Evolutionary conservation across 1,140 invertebrate genomes (phyloP).

Genomic region (Mercenaria mercenaria): DNA sequence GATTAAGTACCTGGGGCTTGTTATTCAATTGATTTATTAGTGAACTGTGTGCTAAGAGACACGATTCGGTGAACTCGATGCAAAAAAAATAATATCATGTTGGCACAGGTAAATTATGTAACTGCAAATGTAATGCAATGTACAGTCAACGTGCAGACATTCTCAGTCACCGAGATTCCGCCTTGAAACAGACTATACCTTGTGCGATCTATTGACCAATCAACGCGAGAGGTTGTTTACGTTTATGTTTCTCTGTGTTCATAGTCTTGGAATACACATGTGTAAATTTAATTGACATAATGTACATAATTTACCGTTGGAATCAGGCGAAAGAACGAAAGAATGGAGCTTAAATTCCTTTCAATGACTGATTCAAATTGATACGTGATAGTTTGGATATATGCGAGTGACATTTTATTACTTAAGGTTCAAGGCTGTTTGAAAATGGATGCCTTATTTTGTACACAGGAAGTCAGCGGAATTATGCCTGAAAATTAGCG

Average conservation of each 20-base stretch:
- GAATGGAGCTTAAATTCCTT: neutral
- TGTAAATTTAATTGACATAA: neutral
- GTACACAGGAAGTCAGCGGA: neutral
- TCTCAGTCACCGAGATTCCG: too few relatives aligned
- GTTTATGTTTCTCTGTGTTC: slow-evolving; percentile 37
- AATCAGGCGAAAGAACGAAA: neutral
- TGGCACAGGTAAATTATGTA: too few relatives aligned
- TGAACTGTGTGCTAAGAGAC: too few relatives aligned
- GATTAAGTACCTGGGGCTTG: too few relatives aligned
- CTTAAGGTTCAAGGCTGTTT: slow-evolving; percentile 25
- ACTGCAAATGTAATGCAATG: too few relatives aligned
- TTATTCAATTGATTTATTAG: too few relatives aligned
- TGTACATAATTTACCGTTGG: neutral
- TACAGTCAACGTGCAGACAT: too few relatives aligned
- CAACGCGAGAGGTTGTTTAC: slow-evolving; percentile 42
- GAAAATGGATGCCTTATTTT: slow-evolving; percentile 2
- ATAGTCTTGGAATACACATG: slow-evolving; percentile 15
- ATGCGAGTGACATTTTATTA: slow-evolving; percentile 31
- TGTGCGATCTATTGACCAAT: slow-evolving; percentile 35
- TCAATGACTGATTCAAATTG: neutral
- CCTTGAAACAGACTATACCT: too few relatives aligned
- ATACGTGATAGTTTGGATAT: neutral
- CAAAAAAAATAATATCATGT: too few relatives aligned
- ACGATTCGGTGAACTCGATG: too few relatives aligned
- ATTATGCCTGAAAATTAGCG: neutral